Evolutionary conservation across 2,113 vertebrate species (phyloP).

Genomic region (Hippolais icterina): DNA sequence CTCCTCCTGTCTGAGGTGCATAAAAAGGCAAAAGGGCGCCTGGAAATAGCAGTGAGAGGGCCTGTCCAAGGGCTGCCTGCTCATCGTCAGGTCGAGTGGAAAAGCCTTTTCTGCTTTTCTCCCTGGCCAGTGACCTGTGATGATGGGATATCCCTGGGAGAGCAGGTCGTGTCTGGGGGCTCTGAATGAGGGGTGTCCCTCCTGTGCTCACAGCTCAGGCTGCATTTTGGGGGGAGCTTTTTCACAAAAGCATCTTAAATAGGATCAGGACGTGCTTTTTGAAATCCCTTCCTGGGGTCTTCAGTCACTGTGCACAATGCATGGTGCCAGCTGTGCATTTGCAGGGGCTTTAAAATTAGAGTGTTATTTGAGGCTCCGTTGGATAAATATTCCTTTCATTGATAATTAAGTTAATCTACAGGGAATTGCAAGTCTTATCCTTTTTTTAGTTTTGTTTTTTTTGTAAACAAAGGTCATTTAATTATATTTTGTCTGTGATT

Average conservation of each 20-base stretch:
- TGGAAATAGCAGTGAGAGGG: neutral
- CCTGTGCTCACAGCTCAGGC: neutral
- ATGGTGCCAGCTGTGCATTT: neutral
- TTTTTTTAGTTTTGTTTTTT: neutral
- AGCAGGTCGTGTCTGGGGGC: neutral
- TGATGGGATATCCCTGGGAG: neutral
- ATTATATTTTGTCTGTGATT: neutral
- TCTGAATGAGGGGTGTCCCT: neutral
- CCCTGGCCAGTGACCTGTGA: neutral
- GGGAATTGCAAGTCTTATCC: fast-evolving
- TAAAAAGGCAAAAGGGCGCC: neutral
- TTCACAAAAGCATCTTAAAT: neutral
- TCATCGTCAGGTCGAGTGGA: neutral
- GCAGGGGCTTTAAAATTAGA: neutral
- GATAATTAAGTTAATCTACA: neutral
- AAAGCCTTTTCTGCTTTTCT: neutral
- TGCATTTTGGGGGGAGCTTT: neutral
- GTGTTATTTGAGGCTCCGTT: neutral
- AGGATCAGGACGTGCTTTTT: neutral
- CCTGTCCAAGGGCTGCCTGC: neutral
- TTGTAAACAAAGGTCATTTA: neutral
- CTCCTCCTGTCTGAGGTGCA: neutral
- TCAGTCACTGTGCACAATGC: neutral
- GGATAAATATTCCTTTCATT: neutral
- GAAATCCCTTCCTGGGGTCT: neutral